phyloP scores from a whole-genome alignment of 2,888 invertebrate genomes.

The Choreutis nemorana region DNA sequence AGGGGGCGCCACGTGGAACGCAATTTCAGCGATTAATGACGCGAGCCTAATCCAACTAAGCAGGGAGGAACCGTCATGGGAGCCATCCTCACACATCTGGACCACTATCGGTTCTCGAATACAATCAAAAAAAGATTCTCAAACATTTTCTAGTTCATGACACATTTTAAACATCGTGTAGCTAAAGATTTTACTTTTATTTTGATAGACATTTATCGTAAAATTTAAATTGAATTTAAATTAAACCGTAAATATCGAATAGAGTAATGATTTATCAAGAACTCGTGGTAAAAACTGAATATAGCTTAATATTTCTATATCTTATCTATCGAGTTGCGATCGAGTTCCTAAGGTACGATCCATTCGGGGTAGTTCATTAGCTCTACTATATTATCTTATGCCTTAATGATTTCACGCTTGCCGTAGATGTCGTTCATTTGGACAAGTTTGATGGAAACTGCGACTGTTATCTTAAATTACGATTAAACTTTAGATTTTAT shows the following conservation, averaged over 20 bases:
- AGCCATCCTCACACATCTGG: conserved; percentile 32
- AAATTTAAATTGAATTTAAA: no score
- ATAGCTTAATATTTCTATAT: no score
- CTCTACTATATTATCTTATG: conserved; percentile 41
- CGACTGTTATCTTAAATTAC: conserved; percentile 43
- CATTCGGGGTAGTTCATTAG: conserved; percentile 38
- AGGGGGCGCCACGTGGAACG: conserved; percentile 32
- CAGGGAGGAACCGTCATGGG: conserved; percentile 37
- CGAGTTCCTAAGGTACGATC: no score
- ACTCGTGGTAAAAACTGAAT: no score
- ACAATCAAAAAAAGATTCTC: no score
- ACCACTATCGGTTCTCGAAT: conserved; percentile 36
- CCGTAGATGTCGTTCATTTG: conserved; percentile 26
- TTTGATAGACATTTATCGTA: no score
- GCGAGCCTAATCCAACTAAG: conserved; percentile 58
- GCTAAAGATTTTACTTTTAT: no score
- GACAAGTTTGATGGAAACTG: conserved; percentile 28
- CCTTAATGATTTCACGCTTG: conserved; percentile 51
- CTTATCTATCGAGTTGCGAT: no score
- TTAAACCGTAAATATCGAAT: no score
- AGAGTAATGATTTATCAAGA: no score
- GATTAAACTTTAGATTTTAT: conserved; percentile 48
- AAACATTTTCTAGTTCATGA: no score
- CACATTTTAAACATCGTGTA: no score
- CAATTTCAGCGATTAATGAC: conserved; percentile 60